These are phyloP conservation scores for Tyto alba DNA, from an alignment of 2,113 vertebrate species.

Conservation along the genomic window DNA sequence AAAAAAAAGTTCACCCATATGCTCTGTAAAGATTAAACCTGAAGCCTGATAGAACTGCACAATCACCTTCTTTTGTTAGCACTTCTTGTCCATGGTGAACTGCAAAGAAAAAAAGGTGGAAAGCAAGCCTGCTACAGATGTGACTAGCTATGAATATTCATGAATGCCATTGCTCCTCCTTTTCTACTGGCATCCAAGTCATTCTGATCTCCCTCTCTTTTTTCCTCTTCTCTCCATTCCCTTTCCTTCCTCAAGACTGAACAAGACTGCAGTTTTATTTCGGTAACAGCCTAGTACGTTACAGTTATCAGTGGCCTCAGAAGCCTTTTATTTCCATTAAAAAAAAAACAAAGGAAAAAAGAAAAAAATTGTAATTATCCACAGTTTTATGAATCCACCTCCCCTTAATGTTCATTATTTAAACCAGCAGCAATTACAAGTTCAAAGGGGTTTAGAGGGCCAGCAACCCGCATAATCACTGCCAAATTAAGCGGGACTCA, in stretches of 20 bases:
- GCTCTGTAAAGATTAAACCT: slow-evolving; percentile 29
- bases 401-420: slow-evolving; percentile 98
- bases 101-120: slow-evolving; percentile 70
- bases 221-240: not conserved
- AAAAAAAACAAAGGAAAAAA: slow-evolving; percentile 70
- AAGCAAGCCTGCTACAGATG: slow-evolving; percentile 87
- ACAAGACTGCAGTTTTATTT: slow-evolving; percentile 80
- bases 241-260: slow-evolving; percentile 42
- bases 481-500: slow-evolving; percentile 94
- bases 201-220: slow-evolving; percentile 71
- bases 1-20: slow-evolving; percentile 28
- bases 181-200: slow-evolving; percentile 77
- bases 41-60: slow-evolving; percentile 39
- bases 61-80: slow-evolving; percentile 71
- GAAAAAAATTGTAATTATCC: slow-evolving; percentile 86
- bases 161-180: slow-evolving; percentile 77
- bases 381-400: slow-evolving; percentile 93
- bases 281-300: slow-evolving; percentile 73
- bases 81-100: slow-evolving; percentile 58
- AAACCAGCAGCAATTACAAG: slow-evolving; percentile 99
- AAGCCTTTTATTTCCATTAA: slow-evolving; percentile 71
- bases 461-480: slow-evolving; percentile 97
- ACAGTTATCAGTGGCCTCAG: slow-evolving; percentile 74
- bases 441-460: slow-evolving; percentile 99
- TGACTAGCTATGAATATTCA: slow-evolving; percentile 94